Evolutionary conservation across 2,113 vertebrate genomes (phyloP).

Genomic region (Pelvicachromis taeniatus): DNA sequence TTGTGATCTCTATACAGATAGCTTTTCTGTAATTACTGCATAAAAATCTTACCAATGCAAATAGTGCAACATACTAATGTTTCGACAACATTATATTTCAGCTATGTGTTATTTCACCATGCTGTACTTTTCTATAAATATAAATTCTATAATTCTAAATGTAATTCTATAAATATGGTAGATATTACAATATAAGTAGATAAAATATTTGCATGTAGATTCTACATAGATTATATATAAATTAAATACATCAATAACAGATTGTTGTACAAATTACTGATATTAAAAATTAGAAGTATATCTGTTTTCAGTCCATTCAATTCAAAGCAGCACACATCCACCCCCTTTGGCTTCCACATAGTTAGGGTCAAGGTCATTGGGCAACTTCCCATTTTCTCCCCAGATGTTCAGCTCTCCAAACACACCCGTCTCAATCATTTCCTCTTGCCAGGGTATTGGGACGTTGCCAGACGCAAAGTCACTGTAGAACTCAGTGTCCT

Average conservation of each 20-base stretch:
- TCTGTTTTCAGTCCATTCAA: not conserved
- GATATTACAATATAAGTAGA: not conserved
- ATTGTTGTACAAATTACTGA: not conserved
- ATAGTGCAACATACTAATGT: not conserved
- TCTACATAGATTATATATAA: not conserved
- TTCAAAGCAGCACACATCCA: conserved; percentile 68
- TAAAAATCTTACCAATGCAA: not conserved
- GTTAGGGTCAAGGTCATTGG: conserved; percentile 65
- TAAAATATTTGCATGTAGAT: not conserved
- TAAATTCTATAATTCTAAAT: too few species aligned
- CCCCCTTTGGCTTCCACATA: conserved; percentile 68
- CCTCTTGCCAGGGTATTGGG: conserved; percentile 77
- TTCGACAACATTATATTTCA: not conserved
- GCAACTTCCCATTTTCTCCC: conserved; percentile 67
- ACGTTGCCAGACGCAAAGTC: conserved; percentile 73
- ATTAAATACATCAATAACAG: not conserved
- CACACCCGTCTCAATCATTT: conserved; percentile 76
- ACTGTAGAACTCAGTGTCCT: conserved; percentile 65
- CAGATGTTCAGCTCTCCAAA: conserved; percentile 75
- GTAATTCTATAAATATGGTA: not conserved
- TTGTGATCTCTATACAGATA: not conserved
- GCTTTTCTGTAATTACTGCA: not conserved
- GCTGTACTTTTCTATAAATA: not conserved
- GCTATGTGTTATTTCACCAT: not conserved
- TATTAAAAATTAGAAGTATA: not conserved